phyloP scores from a whole-genome alignment of 2,888 invertebrate species.

The Gisinianus flammeolus region DNA sequence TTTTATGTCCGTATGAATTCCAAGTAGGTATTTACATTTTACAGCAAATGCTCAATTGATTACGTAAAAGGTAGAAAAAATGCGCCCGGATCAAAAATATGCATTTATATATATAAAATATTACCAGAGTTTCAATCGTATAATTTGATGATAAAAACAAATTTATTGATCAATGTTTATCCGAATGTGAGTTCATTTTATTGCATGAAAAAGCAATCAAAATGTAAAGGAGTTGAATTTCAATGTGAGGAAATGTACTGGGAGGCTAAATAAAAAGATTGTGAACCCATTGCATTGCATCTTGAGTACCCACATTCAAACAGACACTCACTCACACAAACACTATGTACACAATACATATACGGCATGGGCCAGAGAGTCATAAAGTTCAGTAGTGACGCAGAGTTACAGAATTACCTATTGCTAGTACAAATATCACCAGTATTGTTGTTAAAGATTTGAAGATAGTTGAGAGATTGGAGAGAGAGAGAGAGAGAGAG shows the following conservation, averaged over 20 bases:
- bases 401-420: not conserved
- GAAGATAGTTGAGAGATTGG: no score
- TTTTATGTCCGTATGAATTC: no score
- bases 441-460: no score
- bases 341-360: not conserved
- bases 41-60: no score
- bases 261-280: no score
- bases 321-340: no score
- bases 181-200: slow-evolving; percentile 8
- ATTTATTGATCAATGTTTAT: slow-evolving; percentile 26
- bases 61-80: no score
- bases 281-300: no score
- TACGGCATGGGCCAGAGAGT: not conserved
- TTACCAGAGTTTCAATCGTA: not conserved
- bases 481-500: not conserved
- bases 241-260: not conserved
- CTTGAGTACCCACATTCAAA: not conserved
- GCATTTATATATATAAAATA: no score
- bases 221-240: slow-evolving; percentile 26
- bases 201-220: slow-evolving; percentile 22
- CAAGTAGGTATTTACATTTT: no score
- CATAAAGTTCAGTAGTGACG: slow-evolving; percentile 30
- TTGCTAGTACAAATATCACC: no score
- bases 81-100: no score
- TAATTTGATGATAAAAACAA: slow-evolving; percentile 18